These are phyloP conservation scores for Dunckerocampus dactyliophorus DNA, from an alignment of 2,113 vertebrate genomes.

Conservation along the genomic window DNA sequence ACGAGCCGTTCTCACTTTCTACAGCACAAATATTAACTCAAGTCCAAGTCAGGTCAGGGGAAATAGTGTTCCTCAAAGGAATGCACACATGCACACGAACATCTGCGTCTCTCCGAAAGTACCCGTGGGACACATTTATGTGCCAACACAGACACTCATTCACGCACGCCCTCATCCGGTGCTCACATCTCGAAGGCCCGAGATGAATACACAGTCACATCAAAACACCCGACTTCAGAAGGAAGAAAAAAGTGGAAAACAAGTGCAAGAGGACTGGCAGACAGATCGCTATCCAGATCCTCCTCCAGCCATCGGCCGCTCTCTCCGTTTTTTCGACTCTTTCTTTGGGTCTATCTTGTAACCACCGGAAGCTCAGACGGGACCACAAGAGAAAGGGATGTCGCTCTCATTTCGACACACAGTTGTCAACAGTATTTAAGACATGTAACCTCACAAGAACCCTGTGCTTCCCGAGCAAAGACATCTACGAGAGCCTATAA, in stretches of 20 bases:
- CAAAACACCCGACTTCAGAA: conserved; percentile 34
- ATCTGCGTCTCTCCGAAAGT: conserved; percentile 31
- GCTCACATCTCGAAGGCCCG: conserved; percentile 32
- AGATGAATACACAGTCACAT: conserved; percentile 32
- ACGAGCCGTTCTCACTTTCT: conserved; percentile 41
- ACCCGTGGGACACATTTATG: conserved; percentile 19
- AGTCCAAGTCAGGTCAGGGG: conserved; percentile 18
- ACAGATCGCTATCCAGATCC: conserved; percentile 30
- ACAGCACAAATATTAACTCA: conserved; percentile 56
- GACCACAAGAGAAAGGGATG: background rate
- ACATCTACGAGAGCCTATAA: too few species aligned
- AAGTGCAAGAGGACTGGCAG: conserved; percentile 20
- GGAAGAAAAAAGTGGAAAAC: conserved; percentile 21
- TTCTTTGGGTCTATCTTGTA: conserved; percentile 19
- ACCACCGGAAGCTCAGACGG: background rate
- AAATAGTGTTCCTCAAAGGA: conserved; percentile 36
- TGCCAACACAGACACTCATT: conserved; percentile 15
- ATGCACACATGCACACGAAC: conserved; percentile 22
- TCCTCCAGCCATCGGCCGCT: conserved; percentile 13
- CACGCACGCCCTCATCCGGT: conserved; percentile 9
- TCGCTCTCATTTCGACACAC: conserved; percentile 4
- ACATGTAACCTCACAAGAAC: background rate
- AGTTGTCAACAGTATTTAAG: background rate
- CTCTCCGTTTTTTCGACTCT: conserved; percentile 5
- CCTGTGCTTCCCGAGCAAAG: background rate